Evolutionary conservation across 1,140 invertebrate genomes (phyloP).

Genomic region (Drosophila punjabiensis): DNA sequence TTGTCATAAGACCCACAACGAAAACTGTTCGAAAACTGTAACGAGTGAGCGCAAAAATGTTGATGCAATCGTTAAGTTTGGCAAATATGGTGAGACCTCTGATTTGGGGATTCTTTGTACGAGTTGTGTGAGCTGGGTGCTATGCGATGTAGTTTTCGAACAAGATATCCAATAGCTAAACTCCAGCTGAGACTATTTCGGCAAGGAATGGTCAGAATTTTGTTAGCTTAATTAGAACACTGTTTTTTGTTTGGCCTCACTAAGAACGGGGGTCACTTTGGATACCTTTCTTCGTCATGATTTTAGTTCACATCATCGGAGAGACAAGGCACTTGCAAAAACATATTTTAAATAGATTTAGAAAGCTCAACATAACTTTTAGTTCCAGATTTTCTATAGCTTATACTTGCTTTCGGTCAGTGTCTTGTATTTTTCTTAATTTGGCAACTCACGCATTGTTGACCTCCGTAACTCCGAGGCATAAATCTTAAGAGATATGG

Average conservation of each 20-base stretch:
- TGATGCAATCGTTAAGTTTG: conserved; percentile 83
- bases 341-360: not conserved
- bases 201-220: conserved; percentile 47
- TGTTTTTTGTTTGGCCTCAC: conserved; percentile 14
- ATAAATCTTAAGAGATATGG: conserved; percentile 42
- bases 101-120: conserved; percentile 47
- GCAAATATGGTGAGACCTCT: conserved; percentile 79
- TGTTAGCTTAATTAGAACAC: conserved; percentile 44
- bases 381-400: too few species aligned
- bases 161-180: conserved; percentile 37
- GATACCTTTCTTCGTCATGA: conserved; percentile 3
- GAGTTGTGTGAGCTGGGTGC: conserved; percentile 47
- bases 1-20: conserved; percentile 65
- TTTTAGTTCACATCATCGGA: not conserved
- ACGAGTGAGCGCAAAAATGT: conserved; percentile 57
- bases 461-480: conserved; percentile 42
- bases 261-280: conserved; percentile 12
- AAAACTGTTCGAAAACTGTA: conserved; percentile 28
- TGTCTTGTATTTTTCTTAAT: conserved; percentile 12
- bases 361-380: not conserved
- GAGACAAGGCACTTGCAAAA: not conserved
- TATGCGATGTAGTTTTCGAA: conserved; percentile 31
- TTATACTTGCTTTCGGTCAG: not conserved
- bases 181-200: conserved; percentile 36
- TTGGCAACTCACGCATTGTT: conserved; percentile 55